Percentiles rank a stretch among this genome's conserved stretches.
Evolutionary conservation across 2,113 vertebrate species (phyloP).

Genomic region (Corythaixoides concolor): DNA sequence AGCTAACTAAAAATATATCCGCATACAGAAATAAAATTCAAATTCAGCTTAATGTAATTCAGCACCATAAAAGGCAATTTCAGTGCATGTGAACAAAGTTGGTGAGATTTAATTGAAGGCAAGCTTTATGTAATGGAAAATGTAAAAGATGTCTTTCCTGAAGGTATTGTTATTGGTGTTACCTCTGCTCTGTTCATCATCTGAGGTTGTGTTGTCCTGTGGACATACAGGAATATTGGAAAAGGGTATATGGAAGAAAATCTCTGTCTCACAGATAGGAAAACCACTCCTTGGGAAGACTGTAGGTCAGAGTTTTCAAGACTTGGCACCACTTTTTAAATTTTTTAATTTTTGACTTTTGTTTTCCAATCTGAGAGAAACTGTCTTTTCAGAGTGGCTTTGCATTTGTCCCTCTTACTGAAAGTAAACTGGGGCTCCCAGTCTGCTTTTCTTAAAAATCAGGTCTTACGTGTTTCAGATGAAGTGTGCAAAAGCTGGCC

Average conservation of each 20-base stretch:
- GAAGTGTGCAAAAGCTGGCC: background rate
- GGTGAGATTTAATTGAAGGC: background rate
- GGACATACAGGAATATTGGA: background rate
- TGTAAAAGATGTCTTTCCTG: background rate
- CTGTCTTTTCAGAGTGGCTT: background rate
- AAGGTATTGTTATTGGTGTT: background rate
- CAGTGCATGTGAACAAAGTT: background rate
- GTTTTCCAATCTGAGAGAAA: background rate
- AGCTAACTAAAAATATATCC: slow-evolving; percentile 42
- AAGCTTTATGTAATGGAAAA: slow-evolving; percentile 31
- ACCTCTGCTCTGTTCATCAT: background rate
- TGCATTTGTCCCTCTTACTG: background rate
- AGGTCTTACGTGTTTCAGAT: background rate
- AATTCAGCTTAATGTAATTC: slow-evolving; percentile 36
- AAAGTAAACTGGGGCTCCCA: background rate
- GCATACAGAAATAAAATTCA: slow-evolving; percentile 33
- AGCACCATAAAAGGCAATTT: slow-evolving; percentile 39
- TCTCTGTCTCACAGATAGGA: background rate
- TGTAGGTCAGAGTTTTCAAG: background rate
- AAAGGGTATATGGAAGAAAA: background rate
- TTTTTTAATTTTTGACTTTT: background rate
- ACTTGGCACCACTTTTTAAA: background rate
- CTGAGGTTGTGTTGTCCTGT: background rate
- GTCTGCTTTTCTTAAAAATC: background rate
- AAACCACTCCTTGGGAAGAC: background rate